phyloP scores from a whole-genome alignment of 2,888 invertebrate genomes.

The Nemapogon koenigi region DNA sequence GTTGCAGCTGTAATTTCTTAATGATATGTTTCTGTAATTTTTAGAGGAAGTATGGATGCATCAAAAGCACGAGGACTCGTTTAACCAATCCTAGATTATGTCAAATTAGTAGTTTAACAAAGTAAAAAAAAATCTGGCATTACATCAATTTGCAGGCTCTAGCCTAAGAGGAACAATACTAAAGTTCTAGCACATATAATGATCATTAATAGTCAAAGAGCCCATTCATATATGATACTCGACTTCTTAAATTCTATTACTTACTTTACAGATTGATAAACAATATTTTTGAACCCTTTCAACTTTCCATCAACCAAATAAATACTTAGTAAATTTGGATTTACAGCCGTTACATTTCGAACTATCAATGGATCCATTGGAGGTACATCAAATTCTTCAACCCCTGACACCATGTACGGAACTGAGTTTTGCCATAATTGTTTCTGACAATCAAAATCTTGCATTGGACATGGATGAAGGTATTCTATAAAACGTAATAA shows the following conservation, averaged over 20 bases:
- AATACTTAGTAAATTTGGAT: not conserved
- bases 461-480: not conserved
- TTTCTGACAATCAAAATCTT: not conserved
- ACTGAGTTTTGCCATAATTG: not conserved
- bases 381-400: not conserved
- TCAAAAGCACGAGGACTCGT: too few species aligned
- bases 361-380: not conserved
- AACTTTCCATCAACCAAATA: not conserved
- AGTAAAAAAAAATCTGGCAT: too few species aligned
- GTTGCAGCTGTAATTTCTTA: too few species aligned
- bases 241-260: not conserved
- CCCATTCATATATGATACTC: not conserved
- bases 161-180: too few species aligned
- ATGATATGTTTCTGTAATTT: too few species aligned
- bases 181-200: too few species aligned
- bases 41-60: too few species aligned
- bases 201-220: too few species aligned
- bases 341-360: not conserved
- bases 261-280: not conserved
- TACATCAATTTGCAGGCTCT: too few species aligned
- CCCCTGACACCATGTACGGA: not conserved
- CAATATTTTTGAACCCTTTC: not conserved
- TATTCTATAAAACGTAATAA: too few species aligned
- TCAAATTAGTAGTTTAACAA: too few species aligned
- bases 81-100: too few species aligned